A percentile compares a stretch with the other conserved stretches of the same genome.
phyloP scores from a whole-genome alignment of 2,888 invertebrate genomes.

The Watsonalla cultraria region DNA sequence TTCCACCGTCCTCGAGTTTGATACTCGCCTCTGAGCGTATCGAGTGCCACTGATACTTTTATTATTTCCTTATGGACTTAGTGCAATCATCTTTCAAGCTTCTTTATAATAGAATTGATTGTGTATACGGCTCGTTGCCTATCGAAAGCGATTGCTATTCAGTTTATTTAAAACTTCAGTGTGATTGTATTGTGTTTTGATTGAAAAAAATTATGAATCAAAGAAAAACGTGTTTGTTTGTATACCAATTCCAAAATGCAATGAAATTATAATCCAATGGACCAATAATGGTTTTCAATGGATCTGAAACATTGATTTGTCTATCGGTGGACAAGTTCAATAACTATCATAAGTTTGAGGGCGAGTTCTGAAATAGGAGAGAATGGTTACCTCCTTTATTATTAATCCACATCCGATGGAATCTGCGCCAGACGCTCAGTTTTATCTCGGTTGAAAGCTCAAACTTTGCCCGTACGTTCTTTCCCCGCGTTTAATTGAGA shows the following conservation, averaged over 20 bases:
- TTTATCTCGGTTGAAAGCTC: conserved; percentile 61
- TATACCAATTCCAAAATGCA: neutral
- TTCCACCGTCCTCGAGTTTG: conserved; percentile 38
- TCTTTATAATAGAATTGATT: conserved; percentile 38
- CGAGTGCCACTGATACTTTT: conserved; percentile 59
- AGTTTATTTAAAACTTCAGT: too few relatives aligned
- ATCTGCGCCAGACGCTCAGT: conserved; percentile 53
- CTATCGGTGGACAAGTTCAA: neutral
- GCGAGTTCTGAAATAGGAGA: conserved; percentile 30
- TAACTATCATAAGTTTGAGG: conserved; percentile 13
- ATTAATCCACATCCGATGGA: conserved; percentile 58
- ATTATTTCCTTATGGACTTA: conserved; percentile 58
- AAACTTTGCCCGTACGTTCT: conserved; percentile 61
- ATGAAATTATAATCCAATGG: too few relatives aligned
- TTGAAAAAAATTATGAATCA: too few relatives aligned
- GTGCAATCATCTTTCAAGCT: conserved; percentile 42
- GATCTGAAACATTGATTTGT: neutral
- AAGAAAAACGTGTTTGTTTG: too few relatives aligned
- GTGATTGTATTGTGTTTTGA: too few relatives aligned
- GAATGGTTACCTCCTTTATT: conserved; percentile 45
- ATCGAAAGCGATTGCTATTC: neutral
- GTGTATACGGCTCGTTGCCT: conserved; percentile 24
- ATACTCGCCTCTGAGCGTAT: conserved; percentile 41
- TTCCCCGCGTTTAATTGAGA: conserved; percentile 60
- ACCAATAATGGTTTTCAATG: too few relatives aligned